Evolutionary conservation across 2,113 vertebrate genomes (phyloP), one percentile per base, ranked within the genome.

Genomic region (Hiodon tergisus): DNA sequence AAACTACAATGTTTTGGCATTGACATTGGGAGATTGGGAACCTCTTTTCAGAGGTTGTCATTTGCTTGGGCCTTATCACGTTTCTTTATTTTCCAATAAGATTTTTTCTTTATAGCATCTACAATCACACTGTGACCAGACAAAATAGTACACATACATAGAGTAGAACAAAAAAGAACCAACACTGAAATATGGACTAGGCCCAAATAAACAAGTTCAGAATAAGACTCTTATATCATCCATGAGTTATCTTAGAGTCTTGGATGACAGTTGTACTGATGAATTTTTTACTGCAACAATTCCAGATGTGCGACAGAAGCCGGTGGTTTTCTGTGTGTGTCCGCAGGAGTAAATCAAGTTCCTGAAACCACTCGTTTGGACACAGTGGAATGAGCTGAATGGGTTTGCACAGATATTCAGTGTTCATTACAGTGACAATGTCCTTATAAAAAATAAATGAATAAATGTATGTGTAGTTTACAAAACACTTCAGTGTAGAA

Each of bases 201-300:
- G 54, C 17, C 13, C 63, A 74, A 17, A 50, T 50, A 57, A 10
- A 74, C 16, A 46, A 55, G 53, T 31, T 9, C 52, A 4, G 47
- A 71, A 67, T 62, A 74, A 62, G 74, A 62, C 67, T 31, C 53
- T 48, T 61, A 61, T 60, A 76, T 76, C 67, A 59, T 75, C 67
- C 16, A 16, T 52, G 54, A 69, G 50, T 52, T 11, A 74, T 54
- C 47, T 61, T 61, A 16, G 6, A 58, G 52, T 58, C 51, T 60
- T 16, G 13, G 52, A 48, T 11, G 13, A 6, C 59, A 71, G 8
- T 58, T 46, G 46, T 48, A 54, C 17, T 76, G 67, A 76, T 54
- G 68, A 31, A n/a, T 76, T 76, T 66, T 61, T 71, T 31, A 4
- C 67, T 47, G 60, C 50, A 55, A 65, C 17, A 47, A 76, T 69